These are phyloP conservation scores for Stegastes partitus DNA, from an alignment of 2,113 vertebrate genomes.

Conservation along the genomic window DNA sequence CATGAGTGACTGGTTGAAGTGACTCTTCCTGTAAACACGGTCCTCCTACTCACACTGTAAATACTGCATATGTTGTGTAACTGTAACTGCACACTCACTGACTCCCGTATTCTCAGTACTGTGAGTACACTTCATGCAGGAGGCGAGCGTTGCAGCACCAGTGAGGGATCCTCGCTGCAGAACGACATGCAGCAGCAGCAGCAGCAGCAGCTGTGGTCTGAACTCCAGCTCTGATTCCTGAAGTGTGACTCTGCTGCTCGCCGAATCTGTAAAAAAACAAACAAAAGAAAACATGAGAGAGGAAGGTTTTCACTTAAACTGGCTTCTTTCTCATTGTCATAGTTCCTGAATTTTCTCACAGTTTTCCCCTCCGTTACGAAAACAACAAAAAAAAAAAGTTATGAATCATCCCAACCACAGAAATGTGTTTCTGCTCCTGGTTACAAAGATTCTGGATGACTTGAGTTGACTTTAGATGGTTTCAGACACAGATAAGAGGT, in stretches of 20 bases:
- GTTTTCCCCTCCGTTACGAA: slow-evolving; percentile 17
- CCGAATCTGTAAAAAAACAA: background rate
- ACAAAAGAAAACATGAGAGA: too few species aligned
- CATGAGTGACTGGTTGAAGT: background rate
- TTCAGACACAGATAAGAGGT: too few species aligned
- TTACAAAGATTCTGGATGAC: too few species aligned
- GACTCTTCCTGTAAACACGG: slow-evolving; percentile 1
- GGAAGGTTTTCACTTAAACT: too few species aligned
- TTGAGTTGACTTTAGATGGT: too few species aligned
- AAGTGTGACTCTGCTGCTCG: background rate
- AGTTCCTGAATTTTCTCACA: background rate
- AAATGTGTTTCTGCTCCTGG: background rate
- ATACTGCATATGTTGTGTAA: slow-evolving; percentile 4
- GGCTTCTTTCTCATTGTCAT: too few species aligned
- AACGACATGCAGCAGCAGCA: slow-evolving; percentile 4
- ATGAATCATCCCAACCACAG: slow-evolving; percentile 20
- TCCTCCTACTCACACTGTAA: background rate
- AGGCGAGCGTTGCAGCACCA: background rate
- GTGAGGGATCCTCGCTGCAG: background rate
- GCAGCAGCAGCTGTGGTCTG: slow-evolving; percentile 14
- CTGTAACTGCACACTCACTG: background rate
- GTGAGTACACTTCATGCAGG: background rate
- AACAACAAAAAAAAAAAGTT: background rate
- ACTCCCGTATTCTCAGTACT: slow-evolving; percentile 2
- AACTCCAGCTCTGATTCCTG: slow-evolving; percentile 15